Conservation (phyloP, 2,888 invertebrate genomes). For the Eupithecia subfuscata region DNA sequence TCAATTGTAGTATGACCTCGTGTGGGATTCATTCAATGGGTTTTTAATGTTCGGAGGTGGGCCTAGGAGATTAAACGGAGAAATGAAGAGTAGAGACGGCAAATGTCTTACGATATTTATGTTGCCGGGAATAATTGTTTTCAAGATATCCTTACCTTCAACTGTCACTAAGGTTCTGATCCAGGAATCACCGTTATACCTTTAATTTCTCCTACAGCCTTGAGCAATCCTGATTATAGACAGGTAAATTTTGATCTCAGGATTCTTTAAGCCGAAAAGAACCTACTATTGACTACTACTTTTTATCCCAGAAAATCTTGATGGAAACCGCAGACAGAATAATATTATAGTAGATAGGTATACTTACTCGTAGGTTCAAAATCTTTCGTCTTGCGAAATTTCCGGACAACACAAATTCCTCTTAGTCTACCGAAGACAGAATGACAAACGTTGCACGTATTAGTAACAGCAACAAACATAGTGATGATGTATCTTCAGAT, state of each 20-base stretch:
- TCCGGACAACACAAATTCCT: conserved; percentile 24
- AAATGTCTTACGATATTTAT: conserved; percentile 15
- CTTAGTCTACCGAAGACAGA: conserved; percentile 29
- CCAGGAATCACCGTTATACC: background rate
- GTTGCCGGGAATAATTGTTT: background rate
- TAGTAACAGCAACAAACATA: conserved; percentile 38
- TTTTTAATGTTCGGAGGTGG: conserved; percentile 32
- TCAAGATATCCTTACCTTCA: background rate
- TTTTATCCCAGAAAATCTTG: background rate
- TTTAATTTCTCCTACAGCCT: background rate
- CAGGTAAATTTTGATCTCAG: background rate
- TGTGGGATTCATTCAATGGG: conserved; percentile 31
- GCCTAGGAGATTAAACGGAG: conserved; percentile 27
- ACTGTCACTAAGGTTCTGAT: background rate
- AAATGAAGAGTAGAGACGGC: conserved; percentile 27
- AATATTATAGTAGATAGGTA: too few relatives aligned
- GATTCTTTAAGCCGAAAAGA: background rate
- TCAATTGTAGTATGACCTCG: conserved; percentile 39
- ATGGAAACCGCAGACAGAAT: background rate
- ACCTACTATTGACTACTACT: background rate
- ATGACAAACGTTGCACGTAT: conserved; percentile 30
- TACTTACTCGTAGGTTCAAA: background rate
- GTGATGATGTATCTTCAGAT: conserved; percentile 35
- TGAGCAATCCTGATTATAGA: background rate
- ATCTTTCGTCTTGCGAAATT: background rate